A percentile compares a stretch with the other conserved stretches of the same genome.
Evolutionary conservation across 2,113 vertebrate genomes (phyloP).

Genomic region (Neomonachus schauinslandi): DNA sequence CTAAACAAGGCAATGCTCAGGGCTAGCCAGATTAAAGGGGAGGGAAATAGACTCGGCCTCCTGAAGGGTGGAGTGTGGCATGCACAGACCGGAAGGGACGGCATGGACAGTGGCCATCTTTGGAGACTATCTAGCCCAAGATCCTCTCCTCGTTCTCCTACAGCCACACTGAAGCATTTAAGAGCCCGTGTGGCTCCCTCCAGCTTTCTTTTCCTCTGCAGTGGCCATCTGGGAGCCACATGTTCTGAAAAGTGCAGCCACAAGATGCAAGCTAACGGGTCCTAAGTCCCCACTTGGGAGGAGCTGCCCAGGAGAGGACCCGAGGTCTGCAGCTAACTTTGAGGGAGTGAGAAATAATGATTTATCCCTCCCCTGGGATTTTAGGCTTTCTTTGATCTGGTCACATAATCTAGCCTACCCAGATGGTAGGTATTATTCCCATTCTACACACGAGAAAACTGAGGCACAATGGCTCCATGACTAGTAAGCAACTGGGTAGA

Average conservation of each 20-base stretch:
- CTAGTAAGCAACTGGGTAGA: background rate
- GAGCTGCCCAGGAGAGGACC: background rate
- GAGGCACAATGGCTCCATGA: background rate
- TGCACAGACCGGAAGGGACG: background rate
- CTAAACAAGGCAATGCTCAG: background rate
- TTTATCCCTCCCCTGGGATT: background rate
- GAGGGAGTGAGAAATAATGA: background rate
- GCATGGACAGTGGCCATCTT: background rate
- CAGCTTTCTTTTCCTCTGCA: background rate
- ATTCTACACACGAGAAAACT: background rate
- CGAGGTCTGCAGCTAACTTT: background rate
- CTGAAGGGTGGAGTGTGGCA: background rate
- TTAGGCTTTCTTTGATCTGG: background rate
- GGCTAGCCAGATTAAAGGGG: background rate
- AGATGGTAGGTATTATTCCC: background rate
- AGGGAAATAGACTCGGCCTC: background rate
- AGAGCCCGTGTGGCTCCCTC: background rate
- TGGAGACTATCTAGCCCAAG: background rate
- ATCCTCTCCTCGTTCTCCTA: background rate
- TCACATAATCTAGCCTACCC: background rate
- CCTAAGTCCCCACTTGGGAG: background rate
- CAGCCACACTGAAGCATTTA: background rate
- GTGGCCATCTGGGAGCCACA: background rate
- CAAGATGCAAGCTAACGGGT: background rate
- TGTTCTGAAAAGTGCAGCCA: background rate